Base-by-base conservation (phyloP, 2,113 vertebrate genomes). In the Salvelinus fontinalis region DNA sequence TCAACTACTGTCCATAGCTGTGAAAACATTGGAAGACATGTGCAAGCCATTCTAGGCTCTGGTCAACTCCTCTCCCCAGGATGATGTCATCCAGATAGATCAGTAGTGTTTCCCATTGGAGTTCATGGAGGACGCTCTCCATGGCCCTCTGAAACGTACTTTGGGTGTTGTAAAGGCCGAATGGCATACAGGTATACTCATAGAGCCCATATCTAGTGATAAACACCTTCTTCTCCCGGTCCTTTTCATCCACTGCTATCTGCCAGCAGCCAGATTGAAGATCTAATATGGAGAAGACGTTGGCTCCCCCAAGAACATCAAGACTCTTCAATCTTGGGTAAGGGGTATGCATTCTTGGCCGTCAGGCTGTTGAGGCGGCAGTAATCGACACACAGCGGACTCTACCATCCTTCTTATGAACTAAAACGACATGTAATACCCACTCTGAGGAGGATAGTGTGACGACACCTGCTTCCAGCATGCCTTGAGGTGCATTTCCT, bases 321-420 rank as follows among this genome's bases (percentile, higher is more conserved):
- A 84, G 70, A 14, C 51, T 84, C 75, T 5, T 75, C 72, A 12
- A 78, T 79, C 13, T 72, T 74, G 8, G 76, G 80, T 3, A 83
- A 73, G n/a, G 80, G 73, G 64, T 77, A 80, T 18, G 79, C 75
- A 59, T 82, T 54, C 20, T 84, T 81, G 1, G 26, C 1, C 4
- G 80, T 84, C 9, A 74, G 13, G 18, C 48, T 54, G 20, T 84
- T 84, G 0, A 83, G 70, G 4, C 11, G 12, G 0, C 66, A 4
- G 69, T 84, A 79, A 9, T 83, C 80, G 1, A 82, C 34, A 74
- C 81, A 83, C 73, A 4, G 51, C 4, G 27, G 27, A 29, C 27
- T 29, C 27, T 29, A 29, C 27, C 27, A 29, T 29, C 27, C 27
- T 29, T 3, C 27, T 3, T 29, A 29, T 29, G 27, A 29, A 29